Percentiles rank a stretch among this genome's conserved stretches.
phyloP scores from a whole-genome alignment of 1,140 invertebrate genomes.

The Tetranychus cinnabarinus region DNA sequence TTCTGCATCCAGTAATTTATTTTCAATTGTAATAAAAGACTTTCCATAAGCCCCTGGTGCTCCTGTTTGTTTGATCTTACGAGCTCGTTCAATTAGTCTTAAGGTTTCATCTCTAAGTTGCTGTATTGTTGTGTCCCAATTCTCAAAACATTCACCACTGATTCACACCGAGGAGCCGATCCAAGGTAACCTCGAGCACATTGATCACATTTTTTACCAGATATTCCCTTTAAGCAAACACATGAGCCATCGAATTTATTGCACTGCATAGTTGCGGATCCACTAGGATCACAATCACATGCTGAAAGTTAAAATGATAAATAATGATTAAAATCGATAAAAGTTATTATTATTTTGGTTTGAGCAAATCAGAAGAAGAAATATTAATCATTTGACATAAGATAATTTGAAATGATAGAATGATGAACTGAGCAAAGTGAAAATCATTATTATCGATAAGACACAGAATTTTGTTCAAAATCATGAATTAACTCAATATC shows the following conservation, averaged over 20 bases:
- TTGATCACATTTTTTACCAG: conserved; percentile 77
- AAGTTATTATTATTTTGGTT: too few relatives aligned
- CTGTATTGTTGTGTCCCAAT: conserved; percentile 76
- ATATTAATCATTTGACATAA: too few relatives aligned
- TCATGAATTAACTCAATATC: too few relatives aligned
- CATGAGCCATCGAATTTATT: conserved; percentile 62
- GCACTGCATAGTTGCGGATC: conserved; percentile 62
- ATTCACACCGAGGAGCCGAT: conserved; percentile 57
- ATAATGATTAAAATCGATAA: not conserved
- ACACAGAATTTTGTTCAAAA: too few relatives aligned
- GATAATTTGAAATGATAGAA: too few relatives aligned
- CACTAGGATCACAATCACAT: conserved; percentile 67
- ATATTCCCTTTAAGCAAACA: conserved; percentile 65
- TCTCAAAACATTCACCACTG: conserved; percentile 96
- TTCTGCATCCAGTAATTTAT: conserved; percentile 30
- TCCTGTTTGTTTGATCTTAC: conserved; percentile 69
- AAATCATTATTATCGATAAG: too few relatives aligned
- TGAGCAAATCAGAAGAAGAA: too few relatives aligned
- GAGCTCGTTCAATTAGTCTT: conserved; percentile 48
- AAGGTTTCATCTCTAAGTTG: conserved; percentile 32
- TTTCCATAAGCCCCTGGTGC: conserved; percentile 77
- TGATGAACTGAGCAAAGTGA: too few relatives aligned
- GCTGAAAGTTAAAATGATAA: conserved; percentile 21
- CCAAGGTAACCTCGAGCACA: conserved; percentile 86
- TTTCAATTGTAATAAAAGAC: conserved; percentile 74